Conservation (phyloP, 53 echinoderm and acorn worm species). For the Holothuria leucospilota region DNA sequence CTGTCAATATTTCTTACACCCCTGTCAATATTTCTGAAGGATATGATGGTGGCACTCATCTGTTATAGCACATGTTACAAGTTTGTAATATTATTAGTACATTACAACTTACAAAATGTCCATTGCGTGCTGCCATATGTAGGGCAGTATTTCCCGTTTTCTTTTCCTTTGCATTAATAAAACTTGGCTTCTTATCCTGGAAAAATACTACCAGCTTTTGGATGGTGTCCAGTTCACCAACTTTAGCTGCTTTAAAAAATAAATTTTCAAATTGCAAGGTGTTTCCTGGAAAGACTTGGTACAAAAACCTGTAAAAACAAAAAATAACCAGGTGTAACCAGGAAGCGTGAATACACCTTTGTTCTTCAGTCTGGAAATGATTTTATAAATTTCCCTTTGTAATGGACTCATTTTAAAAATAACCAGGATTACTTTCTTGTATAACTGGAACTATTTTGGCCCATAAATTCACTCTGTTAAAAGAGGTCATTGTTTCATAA, state of each 20-base stretch:
- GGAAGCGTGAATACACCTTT: not conserved
- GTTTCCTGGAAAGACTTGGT: conserved; percentile 97
- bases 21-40: not conserved
- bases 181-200: conserved; percentile 78
- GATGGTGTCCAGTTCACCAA: conserved; percentile 88
- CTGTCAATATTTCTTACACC: too few relatives aligned
- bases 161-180: conserved; percentile 94
- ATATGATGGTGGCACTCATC: not conserved
- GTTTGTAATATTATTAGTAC: not conserved
- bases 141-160: conserved; percentile 87
- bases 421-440: too few relatives aligned
- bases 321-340: not conserved
- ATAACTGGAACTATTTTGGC: too few relatives aligned
- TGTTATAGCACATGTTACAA: too few relatives aligned
- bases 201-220: conserved; percentile 96
- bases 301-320: conserved; percentile 73
- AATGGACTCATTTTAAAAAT: too few relatives aligned
- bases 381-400: too few relatives aligned
- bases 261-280: conserved; percentile 85
- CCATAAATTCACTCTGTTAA: too few relatives aligned
- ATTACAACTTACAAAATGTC: conserved; percentile 73
- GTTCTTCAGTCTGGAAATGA: not conserved
- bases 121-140: conserved; percentile 93
- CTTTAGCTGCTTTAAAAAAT: conserved; percentile 90
- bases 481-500: too few relatives aligned